phyloP scores from a whole-genome alignment of 2,113 vertebrate species.

The Sander vitreus region DNA sequence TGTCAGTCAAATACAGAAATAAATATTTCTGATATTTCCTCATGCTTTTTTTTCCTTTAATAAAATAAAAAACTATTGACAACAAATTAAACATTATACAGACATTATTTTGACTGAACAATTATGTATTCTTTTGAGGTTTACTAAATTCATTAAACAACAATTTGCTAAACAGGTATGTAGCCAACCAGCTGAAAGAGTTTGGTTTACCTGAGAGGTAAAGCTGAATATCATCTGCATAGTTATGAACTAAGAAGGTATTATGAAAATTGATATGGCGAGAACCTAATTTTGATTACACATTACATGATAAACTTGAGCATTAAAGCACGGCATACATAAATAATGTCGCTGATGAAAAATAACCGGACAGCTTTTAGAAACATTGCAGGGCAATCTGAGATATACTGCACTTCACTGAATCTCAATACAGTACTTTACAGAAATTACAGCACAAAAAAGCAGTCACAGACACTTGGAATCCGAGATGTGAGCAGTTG shows the following conservation, averaged over 20 bases:
- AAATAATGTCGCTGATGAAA: neutral
- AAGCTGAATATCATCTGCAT: constrained; percentile 8
- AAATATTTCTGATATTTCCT: neutral
- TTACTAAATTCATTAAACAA: neutral
- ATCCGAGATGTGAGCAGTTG: constrained; percentile 18
- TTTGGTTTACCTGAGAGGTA: neutral
- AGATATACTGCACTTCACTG: neutral
- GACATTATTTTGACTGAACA: neutral
- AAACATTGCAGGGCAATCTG: neutral
- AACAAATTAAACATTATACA: neutral
- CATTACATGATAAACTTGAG: constrained; percentile 3
- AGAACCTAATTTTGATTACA: neutral
- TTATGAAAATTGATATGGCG: neutral
- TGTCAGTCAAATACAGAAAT: neutral
- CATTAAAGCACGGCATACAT: neutral
- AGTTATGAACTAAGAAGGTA: neutral
- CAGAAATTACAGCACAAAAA: constrained; percentile 3
- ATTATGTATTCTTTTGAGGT: neutral
- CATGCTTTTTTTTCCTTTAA: neutral
- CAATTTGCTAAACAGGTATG: neutral
- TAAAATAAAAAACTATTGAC: neutral
- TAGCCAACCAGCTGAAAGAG: neutral
- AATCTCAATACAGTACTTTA: neutral
- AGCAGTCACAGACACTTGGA: constrained; percentile 27
- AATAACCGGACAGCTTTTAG: neutral